Evolutionary conservation across 2,113 vertebrate species (phyloP).

Genomic region (Cyphomyrus discorhynchus): DNA sequence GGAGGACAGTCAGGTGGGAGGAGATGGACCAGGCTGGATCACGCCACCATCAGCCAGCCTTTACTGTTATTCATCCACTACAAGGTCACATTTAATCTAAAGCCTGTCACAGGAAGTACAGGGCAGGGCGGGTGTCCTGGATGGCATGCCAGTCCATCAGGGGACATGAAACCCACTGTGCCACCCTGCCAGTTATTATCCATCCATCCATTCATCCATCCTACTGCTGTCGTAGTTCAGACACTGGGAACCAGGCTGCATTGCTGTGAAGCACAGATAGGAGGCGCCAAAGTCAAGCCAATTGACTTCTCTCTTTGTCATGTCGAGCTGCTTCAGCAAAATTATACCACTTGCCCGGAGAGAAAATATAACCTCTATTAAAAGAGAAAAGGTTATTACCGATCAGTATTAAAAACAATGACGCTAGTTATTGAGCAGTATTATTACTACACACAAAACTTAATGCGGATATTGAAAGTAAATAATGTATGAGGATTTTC

Average conservation of each 20-base stretch:
- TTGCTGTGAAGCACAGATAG: not conserved
- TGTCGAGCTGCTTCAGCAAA: slow-evolving; percentile 4
- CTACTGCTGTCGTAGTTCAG: not conserved
- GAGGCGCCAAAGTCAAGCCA: slow-evolving; percentile 1
- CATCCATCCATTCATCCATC: not conserved
- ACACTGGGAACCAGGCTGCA: not conserved
- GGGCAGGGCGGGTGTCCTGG: not conserved
- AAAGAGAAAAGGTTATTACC: not conserved
- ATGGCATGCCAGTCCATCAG: not conserved
- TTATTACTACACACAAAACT: not conserved
- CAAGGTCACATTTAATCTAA: not conserved
- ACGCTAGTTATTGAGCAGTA: not conserved
- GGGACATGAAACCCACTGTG: not conserved
- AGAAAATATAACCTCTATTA: not conserved
- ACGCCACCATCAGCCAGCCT: not conserved
- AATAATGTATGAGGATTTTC: not conserved
- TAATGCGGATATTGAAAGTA: not conserved
- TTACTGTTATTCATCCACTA: not conserved
- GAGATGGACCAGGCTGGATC: not conserved
- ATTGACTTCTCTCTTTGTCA: slow-evolving; percentile 10
- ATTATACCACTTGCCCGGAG: not conserved
- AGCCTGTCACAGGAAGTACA: not conserved
- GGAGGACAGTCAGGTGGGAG: not conserved
- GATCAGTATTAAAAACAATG: not conserved
- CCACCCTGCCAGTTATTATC: not conserved